Evolutionary conservation across 2,113 vertebrate genomes (phyloP), one percentile per base, ranked within the genome.

Genomic region (Ibidorhyncha struthersii): DNA sequence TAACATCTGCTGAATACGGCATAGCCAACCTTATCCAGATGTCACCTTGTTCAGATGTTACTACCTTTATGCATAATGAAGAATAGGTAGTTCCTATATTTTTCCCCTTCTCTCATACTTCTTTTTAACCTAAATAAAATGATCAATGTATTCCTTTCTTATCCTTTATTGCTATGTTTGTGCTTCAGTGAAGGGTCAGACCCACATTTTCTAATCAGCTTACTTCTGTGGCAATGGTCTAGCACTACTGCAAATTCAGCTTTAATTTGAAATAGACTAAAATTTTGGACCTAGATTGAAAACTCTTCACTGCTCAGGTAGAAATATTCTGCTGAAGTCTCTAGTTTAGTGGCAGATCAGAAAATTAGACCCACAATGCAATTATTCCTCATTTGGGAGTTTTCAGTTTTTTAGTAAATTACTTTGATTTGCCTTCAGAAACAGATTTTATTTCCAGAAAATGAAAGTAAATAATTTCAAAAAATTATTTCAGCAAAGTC

Each of bases 1-100:
- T 93, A 95, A 70, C 59, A 85, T 93, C 66, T 91, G 66, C 78
- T 80, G 62, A 87, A 66, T 89, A 62, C 40, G 45, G 58, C 53
- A 66, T 26, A 94, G 49, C 17, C 86, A 95, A 18, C 62, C 73
- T 93, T 87, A 88, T 26, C n/a, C 66, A 41, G 29, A 70, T 82
- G 81, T 93, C 62, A 82, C 81, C 30, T 34, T 90, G 66, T 73
- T 82, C 62, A 96, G 66, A 69, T 55, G 66, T 77, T 79, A 29
- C 49, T 76, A 7, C 85, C 85, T 82, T 87, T 41, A 62, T 41
- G 36, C 65, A n/a, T 65, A 93, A 56, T n/a, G 56, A 95, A 87
- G 50, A 66, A 47, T 34, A 26, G 34, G 9, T 70, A 70, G 22
- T 25, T 50, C 23, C 14, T 71, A 1, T 59, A 34, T 26, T 71